Evolutionary conservation across 2,888 invertebrate species (phyloP).

Genomic region (Acanthoscelides obtectus): DNA sequence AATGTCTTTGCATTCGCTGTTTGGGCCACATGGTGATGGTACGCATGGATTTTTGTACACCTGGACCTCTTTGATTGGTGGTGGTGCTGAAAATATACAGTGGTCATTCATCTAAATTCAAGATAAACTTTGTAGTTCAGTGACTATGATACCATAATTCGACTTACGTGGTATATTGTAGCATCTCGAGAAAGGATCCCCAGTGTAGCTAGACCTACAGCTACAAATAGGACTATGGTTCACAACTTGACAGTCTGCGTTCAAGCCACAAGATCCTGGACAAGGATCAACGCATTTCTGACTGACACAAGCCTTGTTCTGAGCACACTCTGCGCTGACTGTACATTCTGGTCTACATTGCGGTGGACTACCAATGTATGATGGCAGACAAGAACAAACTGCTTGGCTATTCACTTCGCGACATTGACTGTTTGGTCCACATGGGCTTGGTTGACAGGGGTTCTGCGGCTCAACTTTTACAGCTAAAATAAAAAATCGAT

Average conservation of each 20-base stretch:
- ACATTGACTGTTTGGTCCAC: constrained; percentile 70
- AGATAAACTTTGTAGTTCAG: neutral
- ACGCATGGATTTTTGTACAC: constrained; percentile 55
- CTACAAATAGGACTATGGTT: constrained; percentile 74
- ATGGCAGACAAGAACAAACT: constrained; percentile 66
- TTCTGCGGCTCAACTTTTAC: constrained; percentile 44
- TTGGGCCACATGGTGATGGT: constrained; percentile 77
- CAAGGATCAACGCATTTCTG: constrained; percentile 49
- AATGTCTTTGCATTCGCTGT: constrained; percentile 67
- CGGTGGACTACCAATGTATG: constrained; percentile 66
- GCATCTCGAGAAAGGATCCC: constrained; percentile 73
- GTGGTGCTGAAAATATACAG: constrained; percentile 25
- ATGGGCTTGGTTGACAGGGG: constrained; percentile 69
- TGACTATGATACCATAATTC: constrained; percentile 12
- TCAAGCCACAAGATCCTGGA: constrained; percentile 52
- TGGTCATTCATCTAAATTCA: neutral
- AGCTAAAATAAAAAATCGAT: constrained; percentile 9
- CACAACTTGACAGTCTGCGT: constrained; percentile 50
- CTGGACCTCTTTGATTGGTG: constrained; percentile 31
- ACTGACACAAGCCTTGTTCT: constrained; percentile 44
- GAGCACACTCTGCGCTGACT: constrained; percentile 63
- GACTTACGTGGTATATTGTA: constrained; percentile 51
- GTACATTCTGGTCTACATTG: constrained; percentile 72
- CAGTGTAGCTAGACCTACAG: constrained; percentile 52
- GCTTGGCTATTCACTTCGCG: constrained; percentile 57